These are phyloP conservation scores for Willisornis vidua DNA, from an alignment of 2,113 vertebrate species.

Conservation along the genomic window DNA sequence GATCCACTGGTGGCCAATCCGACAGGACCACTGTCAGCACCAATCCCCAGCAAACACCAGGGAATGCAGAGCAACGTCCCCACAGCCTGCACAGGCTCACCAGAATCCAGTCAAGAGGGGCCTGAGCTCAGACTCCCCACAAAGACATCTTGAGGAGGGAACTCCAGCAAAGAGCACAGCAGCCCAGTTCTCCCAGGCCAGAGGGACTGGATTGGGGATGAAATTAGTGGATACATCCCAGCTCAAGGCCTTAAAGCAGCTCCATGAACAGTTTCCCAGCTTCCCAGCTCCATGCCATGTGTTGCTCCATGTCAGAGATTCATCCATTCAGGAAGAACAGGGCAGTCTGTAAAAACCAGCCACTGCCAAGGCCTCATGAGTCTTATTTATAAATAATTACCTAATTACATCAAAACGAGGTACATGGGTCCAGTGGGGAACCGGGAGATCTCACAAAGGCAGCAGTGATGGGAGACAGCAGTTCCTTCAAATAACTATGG, in stretches of 20 bases:
- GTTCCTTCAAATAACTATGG: not conserved
- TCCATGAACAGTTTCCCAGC: not conserved
- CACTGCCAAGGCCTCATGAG: rapidly evolving
- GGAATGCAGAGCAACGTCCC: not conserved
- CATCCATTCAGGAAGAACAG: not conserved
- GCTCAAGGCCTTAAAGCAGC: not conserved
- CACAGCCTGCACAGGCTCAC: not conserved
- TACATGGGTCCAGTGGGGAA: not conserved
- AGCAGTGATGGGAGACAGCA: not conserved
- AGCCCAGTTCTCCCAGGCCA: not conserved
- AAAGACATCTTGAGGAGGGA: not conserved
- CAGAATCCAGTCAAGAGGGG: not conserved
- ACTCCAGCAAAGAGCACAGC: not conserved
- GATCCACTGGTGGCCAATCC: not conserved
- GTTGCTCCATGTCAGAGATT: not conserved
- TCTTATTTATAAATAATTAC: not conserved
- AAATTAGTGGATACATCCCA: not conserved
- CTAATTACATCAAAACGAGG: not conserved
- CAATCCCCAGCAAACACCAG: not conserved
- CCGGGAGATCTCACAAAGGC: not conserved
- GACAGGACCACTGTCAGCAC: not conserved
- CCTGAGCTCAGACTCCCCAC: not conserved
- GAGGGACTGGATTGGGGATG: not conserved
- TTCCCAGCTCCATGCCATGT: not conserved
- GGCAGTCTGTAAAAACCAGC: not conserved